Conservation (phyloP, 2,888 invertebrate species). For the Mythimna impura region DNA sequence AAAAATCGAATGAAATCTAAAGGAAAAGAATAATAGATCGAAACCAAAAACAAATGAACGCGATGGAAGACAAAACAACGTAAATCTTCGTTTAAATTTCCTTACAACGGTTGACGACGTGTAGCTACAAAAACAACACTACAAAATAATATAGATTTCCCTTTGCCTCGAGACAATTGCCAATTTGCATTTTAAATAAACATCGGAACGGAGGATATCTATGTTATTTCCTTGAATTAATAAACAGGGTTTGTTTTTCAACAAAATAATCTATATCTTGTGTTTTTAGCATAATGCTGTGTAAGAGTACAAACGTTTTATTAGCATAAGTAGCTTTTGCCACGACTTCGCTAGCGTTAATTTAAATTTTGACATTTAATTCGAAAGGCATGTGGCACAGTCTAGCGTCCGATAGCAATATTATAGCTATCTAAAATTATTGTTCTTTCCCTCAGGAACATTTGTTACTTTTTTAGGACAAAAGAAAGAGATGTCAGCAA, state of each 20-base stretch:
- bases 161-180: slow-evolving; percentile 1
- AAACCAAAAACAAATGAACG: slow-evolving; percentile 27
- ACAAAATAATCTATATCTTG: slow-evolving; percentile 14
- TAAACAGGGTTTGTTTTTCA: slow-evolving; percentile 22
- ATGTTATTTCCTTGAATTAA: slow-evolving; percentile 13
- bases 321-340: no score
- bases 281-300: slow-evolving; percentile 10
- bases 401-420: no score
- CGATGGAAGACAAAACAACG: background rate
- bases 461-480: no score
- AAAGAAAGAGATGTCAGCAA: no score
- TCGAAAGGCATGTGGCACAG: no score
- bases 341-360: no score
- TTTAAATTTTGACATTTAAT: no score
- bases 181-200: slow-evolving; percentile 34
- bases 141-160: slow-evolving; percentile 11
- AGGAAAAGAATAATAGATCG: slow-evolving; percentile 11
- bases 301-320: background rate
- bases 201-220: background rate
- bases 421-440: no score
- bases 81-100: slow-evolving; percentile 26
- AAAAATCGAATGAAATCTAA: slow-evolving; percentile 25
- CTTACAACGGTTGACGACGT: slow-evolving; percentile 13
- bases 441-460: no score
- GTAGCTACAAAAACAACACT: slow-evolving; percentile 28